Conservation (phyloP, 2,888 invertebrate genomes). For the Leucophenga montana region DNA sequence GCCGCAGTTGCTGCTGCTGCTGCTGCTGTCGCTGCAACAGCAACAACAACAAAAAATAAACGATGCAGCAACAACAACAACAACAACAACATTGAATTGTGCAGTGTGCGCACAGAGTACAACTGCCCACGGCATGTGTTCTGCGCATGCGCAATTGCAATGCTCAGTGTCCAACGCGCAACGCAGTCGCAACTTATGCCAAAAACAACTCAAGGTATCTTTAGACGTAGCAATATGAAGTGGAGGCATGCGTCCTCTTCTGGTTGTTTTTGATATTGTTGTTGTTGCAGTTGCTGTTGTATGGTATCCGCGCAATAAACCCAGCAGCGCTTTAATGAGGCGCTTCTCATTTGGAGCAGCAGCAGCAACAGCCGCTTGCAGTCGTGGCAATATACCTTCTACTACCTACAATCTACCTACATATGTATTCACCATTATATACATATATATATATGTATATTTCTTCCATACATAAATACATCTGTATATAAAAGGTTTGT, state of each 20-base stretch:
- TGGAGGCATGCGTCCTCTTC: slow-evolving; percentile 49
- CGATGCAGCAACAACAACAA: slow-evolving; percentile 25
- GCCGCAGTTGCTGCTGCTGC: slow-evolving; percentile 27
- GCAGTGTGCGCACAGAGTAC: slow-evolving; percentile 28
- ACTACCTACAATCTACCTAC: too few relatives aligned
- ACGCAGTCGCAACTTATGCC: neutral
- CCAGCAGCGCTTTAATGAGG: slow-evolving; percentile 61
- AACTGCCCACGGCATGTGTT: slow-evolving; percentile 62
- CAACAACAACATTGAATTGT: slow-evolving; percentile 41
- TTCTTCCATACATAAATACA: neutral
- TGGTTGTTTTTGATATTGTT: slow-evolving; percentile 45
- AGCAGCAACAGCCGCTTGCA: neutral
- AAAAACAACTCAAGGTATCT: neutral
- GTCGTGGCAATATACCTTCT: too few relatives aligned
- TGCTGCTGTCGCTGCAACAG: slow-evolving; percentile 28
- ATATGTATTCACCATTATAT: too few relatives aligned
- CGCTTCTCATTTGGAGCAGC: slow-evolving; percentile 40
- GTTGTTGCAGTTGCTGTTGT: neutral
- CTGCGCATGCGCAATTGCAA: slow-evolving; percentile 56
- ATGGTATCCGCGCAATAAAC: slow-evolving; percentile 50
- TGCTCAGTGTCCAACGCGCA: slow-evolving; percentile 16
- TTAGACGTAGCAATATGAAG: too few relatives aligned
- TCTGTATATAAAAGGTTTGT: slow-evolving; percentile 56
- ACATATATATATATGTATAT: too few relatives aligned
- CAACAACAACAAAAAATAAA: slow-evolving; percentile 42